Conservation (phyloP, 2,888 invertebrate genomes). For the Sphaerophoria rueppellii region DNA sequence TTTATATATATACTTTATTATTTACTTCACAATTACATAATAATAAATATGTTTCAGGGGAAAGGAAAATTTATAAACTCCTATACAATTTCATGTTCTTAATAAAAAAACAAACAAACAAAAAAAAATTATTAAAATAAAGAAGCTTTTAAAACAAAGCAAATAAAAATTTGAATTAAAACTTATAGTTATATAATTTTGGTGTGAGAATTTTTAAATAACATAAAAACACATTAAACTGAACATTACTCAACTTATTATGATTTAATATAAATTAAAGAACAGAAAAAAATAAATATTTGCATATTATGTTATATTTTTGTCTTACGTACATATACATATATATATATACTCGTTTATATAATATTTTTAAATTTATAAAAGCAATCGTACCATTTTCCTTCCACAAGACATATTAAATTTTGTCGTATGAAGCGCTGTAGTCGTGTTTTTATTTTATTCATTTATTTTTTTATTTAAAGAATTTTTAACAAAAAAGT, state of each 20-base stretch:
- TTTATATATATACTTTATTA: slow-evolving; percentile 34
- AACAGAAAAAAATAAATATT: slow-evolving; percentile 40
- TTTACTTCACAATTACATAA: slow-evolving; percentile 55
- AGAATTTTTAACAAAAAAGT: slow-evolving; percentile 35
- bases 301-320: slow-evolving; percentile 14
- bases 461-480: not conserved
- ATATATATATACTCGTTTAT: not conserved
- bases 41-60: slow-evolving; percentile 65
- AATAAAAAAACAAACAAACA: too few species aligned
- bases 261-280: slow-evolving; percentile 49
- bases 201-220: slow-evolving; percentile 35
- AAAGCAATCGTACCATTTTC: slow-evolving; percentile 67
- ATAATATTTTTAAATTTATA: slow-evolving; percentile 11
- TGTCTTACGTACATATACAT: slow-evolving; percentile 45
- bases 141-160: slow-evolving; percentile 73
- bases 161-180: slow-evolving; percentile 55
- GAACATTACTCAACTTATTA: slow-evolving; percentile 31
- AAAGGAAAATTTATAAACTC: slow-evolving; percentile 54
- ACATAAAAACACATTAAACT: slow-evolving; percentile 26
- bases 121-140: slow-evolving; percentile 11
- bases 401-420: slow-evolving; percentile 26
- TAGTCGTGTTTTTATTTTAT: slow-evolving; percentile 6
- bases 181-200: slow-evolving; percentile 45
- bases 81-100: slow-evolving; percentile 36
- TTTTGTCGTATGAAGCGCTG: slow-evolving; percentile 23